Conservation (phyloP, 2,113 vertebrate genomes). For the Lethenteron reissneri region DNA sequence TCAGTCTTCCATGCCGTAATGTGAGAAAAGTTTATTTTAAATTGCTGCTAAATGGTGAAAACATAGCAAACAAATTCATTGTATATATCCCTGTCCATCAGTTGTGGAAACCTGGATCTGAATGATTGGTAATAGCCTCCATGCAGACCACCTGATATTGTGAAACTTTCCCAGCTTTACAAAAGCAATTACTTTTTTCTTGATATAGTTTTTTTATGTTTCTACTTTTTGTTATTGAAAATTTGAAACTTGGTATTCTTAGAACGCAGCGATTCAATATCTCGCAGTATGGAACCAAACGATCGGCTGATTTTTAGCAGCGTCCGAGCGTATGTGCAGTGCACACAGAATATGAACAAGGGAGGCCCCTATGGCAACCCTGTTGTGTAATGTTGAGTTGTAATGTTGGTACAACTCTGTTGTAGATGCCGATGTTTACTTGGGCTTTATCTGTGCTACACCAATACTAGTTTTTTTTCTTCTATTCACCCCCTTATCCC, state of each 20-base stretch:
- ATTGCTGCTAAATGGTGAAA: not conserved
- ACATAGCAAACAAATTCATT: not conserved
- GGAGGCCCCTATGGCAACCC: slow-evolving; percentile 5
- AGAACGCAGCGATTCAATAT: slow-evolving; percentile 5
- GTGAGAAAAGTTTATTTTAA: not conserved
- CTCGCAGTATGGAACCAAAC: slow-evolving; percentile 11
- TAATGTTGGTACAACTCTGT: slow-evolving; percentile 7
- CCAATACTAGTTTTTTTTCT: not conserved
- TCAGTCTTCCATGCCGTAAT: not conserved
- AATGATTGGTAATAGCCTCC: slow-evolving; percentile 7
- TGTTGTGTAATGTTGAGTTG: not conserved
- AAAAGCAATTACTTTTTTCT: slow-evolving; percentile 11
- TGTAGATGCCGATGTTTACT: not conserved
- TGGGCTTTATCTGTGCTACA: not conserved
- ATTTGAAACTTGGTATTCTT: slow-evolving; percentile 7
- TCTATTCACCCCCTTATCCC: not conserved
- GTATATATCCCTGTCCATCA: not conserved
- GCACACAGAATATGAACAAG: slow-evolving; percentile 11
- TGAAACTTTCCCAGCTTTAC: slow-evolving; percentile 11
- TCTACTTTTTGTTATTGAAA: slow-evolving; percentile 8
- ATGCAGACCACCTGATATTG: slow-evolving; percentile 13
- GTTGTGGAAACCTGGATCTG: not conserved
- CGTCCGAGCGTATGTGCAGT: slow-evolving; percentile 10
- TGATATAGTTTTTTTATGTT: slow-evolving; percentile 9
- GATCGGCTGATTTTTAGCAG: slow-evolving; percentile 10